Evolutionary conservation across 1,140 invertebrate species (phyloP), one percentile per base, ranked within the genome.

Genomic region (Oscheius sp.): DNA sequence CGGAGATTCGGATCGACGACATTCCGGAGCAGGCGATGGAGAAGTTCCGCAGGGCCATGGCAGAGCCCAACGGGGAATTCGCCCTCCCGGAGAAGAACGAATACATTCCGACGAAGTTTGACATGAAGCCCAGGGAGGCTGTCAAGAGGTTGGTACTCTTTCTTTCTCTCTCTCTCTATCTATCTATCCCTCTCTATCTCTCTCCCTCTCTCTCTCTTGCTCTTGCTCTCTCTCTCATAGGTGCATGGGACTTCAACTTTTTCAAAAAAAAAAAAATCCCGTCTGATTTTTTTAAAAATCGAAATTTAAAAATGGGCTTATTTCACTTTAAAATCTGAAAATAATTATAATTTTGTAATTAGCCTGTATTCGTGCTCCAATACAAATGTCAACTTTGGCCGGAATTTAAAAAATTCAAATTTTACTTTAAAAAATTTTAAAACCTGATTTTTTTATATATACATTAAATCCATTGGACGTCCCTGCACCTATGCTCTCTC

Each of bases 71-170:
- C 15, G 80, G 88, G 0, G 90, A 91, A 71, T 85, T 97, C 0
- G 86, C 88, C 69, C 85, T 97, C 20, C 93, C 94, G 29, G 85
- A 86, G 2, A 89, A 89, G 73, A 97, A 97, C 87, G 91, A 93
- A 84, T 97, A 97, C 86, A 94, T 98, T 82, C 91, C 95, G 0
- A 89, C 89, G 0, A 88, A 90, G 78, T 93, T 97, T 85, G 89
- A 91, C 68, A 85, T 95, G 18, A 89, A 90, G 75, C 84, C 88
- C 0, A 83, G 87, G 2, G 89, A 91, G 61, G 38, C 36, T 2
- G 32, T 42, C 4, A 71, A 71, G 20, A 29, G 10, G 10, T 59
- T 10, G 23, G 10, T 28, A 59, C 23, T 20, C 13, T 59, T 59
- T 10, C 55, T n/a, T n/a, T n/a, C n/a, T n/a, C n/a, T n/a, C n/a